phyloP scores from a whole-genome alignment of 1,140 invertebrate species.

The Teleopsis dalmanni region DNA sequence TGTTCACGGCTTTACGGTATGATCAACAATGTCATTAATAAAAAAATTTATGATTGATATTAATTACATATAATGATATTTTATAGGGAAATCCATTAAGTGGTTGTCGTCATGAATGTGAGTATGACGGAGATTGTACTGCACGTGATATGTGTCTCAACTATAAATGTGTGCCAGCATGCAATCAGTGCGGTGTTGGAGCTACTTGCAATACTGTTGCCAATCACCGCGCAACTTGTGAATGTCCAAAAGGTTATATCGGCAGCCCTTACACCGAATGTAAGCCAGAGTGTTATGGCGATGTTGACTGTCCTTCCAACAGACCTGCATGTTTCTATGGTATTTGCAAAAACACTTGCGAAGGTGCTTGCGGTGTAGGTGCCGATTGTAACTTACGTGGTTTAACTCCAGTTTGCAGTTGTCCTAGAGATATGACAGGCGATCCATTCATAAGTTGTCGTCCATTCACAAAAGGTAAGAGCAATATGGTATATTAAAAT shows the following conservation, averaged over 20 bases:
- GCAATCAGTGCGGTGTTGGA: slow-evolving; percentile 66
- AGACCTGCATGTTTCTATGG: slow-evolving; percentile 74
- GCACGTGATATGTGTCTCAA: slow-evolving; percentile 62
- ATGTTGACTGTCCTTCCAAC: slow-evolving; percentile 65
- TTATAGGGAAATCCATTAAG: slow-evolving; percentile 58
- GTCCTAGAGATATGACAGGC: slow-evolving; percentile 78
- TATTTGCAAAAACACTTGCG: slow-evolving; percentile 72
- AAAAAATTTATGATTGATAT: neutral
- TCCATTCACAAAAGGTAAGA: slow-evolving; percentile 57
- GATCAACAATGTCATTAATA: slow-evolving; percentile 2
- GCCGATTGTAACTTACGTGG: slow-evolving; percentile 60
- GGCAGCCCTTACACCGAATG: slow-evolving; percentile 67
- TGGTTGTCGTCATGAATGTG: slow-evolving; percentile 65
- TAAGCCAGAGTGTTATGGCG: slow-evolving; percentile 61
- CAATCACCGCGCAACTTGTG: slow-evolving; percentile 71
- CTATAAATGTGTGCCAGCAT: slow-evolving; percentile 71
- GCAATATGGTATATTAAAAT: neutral
- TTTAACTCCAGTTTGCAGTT: slow-evolving; percentile 73
- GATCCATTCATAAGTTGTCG: slow-evolving; percentile 75
- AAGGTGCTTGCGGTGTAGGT: slow-evolving; percentile 69
- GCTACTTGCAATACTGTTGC: slow-evolving; percentile 68
- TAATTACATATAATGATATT: neutral
- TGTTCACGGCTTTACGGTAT: slow-evolving; percentile 56
- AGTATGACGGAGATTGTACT: slow-evolving; percentile 64
- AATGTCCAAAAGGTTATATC: slow-evolving; percentile 70